Percentiles rank a stretch among this genome's conserved stretches.
phyloP scores from a whole-genome alignment of 2,888 invertebrate species.

The Drosophila pseudotakahashii region DNA sequence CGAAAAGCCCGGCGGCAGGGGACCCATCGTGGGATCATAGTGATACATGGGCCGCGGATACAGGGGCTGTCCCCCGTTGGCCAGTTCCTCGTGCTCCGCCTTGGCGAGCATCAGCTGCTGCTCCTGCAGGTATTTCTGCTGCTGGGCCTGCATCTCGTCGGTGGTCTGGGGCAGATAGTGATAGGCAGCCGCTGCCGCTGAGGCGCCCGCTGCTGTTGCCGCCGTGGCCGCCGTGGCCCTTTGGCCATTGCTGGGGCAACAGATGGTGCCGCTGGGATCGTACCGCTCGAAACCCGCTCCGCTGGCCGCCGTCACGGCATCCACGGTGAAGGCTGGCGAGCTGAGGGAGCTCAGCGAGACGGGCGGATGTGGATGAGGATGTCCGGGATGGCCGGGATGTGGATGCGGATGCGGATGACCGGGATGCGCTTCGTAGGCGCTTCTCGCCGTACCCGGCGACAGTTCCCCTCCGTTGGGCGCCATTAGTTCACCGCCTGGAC shows the following conservation, averaged over 20 bases:
- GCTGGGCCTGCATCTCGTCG: constrained; percentile 86
- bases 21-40: constrained; percentile 90
- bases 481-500: constrained; percentile 40
- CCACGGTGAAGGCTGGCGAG: constrained; percentile 69
- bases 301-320: constrained; percentile 55
- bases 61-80: constrained; percentile 87
- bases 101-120: constrained; percentile 87
- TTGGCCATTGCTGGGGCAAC: constrained; percentile 84
- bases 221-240: constrained; percentile 31
- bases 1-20: constrained; percentile 90
- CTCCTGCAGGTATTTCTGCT: constrained; percentile 87
- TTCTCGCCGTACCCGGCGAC: constrained; percentile 73
- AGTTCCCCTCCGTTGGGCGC: constrained; percentile 68
- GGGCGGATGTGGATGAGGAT: constrained; percentile 71
- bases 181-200: constrained; percentile 86
- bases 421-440: constrained; percentile 78
- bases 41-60: constrained; percentile 94
- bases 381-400: constrained; percentile 64
- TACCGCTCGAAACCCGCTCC: constrained; percentile 88
- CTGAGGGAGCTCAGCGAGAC: constrained; percentile 56
- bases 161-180: constrained; percentile 86
- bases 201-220: constrained; percentile 40
- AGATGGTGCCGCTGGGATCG: constrained; percentile 84
- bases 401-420: constrained; percentile 62
- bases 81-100: constrained; percentile 88